These are phyloP conservation scores for Hirudo medicinalis DNA, from an alignment of 1,140 invertebrate species.

Conservation along the genomic window DNA sequence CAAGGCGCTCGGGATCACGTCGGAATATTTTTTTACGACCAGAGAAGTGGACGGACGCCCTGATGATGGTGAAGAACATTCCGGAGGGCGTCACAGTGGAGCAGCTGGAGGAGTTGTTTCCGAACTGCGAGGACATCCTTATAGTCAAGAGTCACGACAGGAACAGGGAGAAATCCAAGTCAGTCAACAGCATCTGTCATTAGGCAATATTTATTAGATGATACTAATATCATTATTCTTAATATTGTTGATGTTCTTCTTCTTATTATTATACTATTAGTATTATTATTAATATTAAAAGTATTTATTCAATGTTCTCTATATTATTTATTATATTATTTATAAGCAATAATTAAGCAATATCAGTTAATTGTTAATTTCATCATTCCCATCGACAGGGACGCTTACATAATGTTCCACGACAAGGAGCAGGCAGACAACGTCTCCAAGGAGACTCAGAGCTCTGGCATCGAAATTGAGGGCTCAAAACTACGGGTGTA, in stretches of 20 bases:
- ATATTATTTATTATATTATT: too few relatives aligned
- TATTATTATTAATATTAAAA: too few relatives aligned
- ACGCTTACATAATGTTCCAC: conserved; percentile 6
- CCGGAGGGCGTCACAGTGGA: conserved; percentile 5
- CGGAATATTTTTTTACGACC: too few relatives aligned
- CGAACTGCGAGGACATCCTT: background rate
- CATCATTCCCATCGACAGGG: background rate
- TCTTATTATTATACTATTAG: too few relatives aligned
- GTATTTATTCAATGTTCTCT: too few relatives aligned
- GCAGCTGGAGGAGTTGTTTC: conserved; percentile 12
- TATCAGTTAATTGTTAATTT: too few relatives aligned
- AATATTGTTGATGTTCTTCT: too few relatives aligned
- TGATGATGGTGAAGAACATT: conserved; percentile 9
- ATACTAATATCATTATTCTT: too few relatives aligned
- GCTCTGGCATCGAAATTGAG: background rate
- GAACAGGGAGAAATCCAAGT: background rate
- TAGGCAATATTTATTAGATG: too few relatives aligned
- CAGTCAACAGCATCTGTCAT: too few relatives aligned
- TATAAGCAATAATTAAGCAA: too few relatives aligned
- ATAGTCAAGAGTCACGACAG: background rate
- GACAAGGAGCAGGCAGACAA: background rate
- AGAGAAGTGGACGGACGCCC: conserved; percentile 13
- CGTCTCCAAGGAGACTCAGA: background rate
- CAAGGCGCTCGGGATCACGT: background rate
- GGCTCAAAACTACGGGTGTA: background rate